phyloP scores from a whole-genome alignment of 1,140 invertebrate genomes.

The Plodia interpunctella region DNA sequence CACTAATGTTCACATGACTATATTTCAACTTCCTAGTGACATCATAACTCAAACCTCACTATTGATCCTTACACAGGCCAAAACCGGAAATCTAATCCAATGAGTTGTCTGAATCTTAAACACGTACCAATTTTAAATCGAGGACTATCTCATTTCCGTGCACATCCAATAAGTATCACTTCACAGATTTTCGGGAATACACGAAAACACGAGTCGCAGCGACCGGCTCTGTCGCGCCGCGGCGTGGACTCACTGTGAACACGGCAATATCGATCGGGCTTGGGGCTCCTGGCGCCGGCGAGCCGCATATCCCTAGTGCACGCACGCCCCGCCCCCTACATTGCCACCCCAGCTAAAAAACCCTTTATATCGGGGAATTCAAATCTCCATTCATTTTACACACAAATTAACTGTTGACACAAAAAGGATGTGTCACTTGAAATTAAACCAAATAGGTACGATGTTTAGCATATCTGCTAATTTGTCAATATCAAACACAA shows the following conservation, averaged over 20 bases:
- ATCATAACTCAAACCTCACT: conserved; percentile 36
- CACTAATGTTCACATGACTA: not conserved
- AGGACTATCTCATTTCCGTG: conserved; percentile 60
- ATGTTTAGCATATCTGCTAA: not conserved
- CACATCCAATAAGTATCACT: conserved; percentile 49
- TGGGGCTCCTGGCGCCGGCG: conserved; percentile 65
- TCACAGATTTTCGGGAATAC: conserved; percentile 37
- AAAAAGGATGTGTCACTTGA: conserved; percentile 4
- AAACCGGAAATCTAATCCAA: conserved; percentile 25
- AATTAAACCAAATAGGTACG: not conserved
- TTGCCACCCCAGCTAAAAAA: conserved; percentile 42
- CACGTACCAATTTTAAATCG: conserved; percentile 44
- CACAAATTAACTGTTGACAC: conserved; percentile 14
- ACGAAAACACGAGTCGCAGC: conserved; percentile 23
- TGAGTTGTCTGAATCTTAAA: conserved; percentile 7
- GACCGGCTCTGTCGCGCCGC: conserved; percentile 45
- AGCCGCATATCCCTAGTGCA: conserved; percentile 69
- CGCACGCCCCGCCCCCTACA: conserved; percentile 55
- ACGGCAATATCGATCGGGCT: conserved; percentile 59
- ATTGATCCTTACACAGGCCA: conserved; percentile 44
- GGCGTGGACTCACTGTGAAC: conserved; percentile 42
- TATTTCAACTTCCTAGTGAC: conserved; percentile 26
- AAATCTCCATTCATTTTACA: conserved; percentile 26
- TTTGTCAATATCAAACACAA: not conserved
- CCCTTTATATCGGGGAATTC: conserved; percentile 35